Evolutionary conservation across 1,140 invertebrate genomes (phyloP).

Genomic region (Drosophila bipectinata): DNA sequence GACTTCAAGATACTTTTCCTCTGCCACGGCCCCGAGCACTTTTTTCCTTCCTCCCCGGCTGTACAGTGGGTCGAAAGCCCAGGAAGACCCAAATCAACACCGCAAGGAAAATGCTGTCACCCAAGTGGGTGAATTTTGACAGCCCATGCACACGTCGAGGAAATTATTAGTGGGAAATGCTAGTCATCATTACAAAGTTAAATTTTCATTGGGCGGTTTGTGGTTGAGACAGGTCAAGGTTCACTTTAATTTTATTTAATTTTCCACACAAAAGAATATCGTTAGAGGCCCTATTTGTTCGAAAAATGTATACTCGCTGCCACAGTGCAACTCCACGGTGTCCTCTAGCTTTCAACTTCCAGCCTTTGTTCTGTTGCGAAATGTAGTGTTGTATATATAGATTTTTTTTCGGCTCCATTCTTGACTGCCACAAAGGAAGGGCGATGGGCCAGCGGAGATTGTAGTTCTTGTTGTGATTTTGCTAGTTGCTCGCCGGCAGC

Average conservation of each 20-base stretch:
- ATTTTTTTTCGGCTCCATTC: constrained; percentile 32
- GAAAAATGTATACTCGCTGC: not conserved
- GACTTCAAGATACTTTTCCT: constrained; percentile 70
- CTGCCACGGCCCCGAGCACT: constrained; percentile 49
- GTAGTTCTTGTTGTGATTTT: constrained; percentile 63
- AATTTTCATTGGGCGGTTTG: constrained; percentile 1
- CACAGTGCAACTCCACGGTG: constrained; percentile 42
- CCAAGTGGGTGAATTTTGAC: constrained; percentile 20
- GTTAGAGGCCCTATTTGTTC: not conserved
- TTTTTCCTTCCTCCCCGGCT: constrained; percentile 5
- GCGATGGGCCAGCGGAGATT: constrained; percentile 45
- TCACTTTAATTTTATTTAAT: not conserved
- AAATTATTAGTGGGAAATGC: constrained; percentile 18
- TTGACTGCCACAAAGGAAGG: constrained; percentile 47
- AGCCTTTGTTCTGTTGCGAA: constrained; percentile 58
- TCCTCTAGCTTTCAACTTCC: constrained; percentile 21
- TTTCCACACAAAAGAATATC: not conserved
- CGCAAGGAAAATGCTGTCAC: constrained; percentile 16
- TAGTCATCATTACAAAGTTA: constrained; percentile 17
- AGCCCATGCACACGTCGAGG: not conserved
- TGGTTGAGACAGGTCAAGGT: constrained; percentile 10
- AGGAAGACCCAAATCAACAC: constrained; percentile 34
- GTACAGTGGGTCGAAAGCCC: constrained; percentile 31
- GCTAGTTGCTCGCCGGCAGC: constrained; percentile 57
- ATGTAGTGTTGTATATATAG: constrained; percentile 42